These are phyloP conservation scores for Thumatha senex DNA, from an alignment of 2,888 invertebrate species.

Conservation along the genomic window DNA sequence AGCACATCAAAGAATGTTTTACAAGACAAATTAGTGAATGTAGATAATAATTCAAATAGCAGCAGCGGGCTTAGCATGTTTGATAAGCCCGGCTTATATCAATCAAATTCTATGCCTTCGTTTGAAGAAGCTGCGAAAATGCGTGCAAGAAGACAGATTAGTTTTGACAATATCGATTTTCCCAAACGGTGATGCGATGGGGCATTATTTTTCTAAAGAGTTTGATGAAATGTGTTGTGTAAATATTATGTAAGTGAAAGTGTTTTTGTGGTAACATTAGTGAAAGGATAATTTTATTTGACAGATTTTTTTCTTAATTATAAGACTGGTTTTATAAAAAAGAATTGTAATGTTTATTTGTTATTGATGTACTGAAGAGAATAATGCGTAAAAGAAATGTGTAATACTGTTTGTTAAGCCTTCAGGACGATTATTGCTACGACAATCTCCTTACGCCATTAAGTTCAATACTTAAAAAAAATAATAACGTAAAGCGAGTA, in stretches of 20 bases:
- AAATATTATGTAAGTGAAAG: conserved; percentile 24
- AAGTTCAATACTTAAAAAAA: too few relatives aligned
- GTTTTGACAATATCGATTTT: conserved; percentile 82
- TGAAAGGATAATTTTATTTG: too few relatives aligned
- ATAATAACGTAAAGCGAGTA: too few relatives aligned
- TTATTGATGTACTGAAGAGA: too few relatives aligned
- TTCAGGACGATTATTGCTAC: too few relatives aligned
- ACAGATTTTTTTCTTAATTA: too few relatives aligned
- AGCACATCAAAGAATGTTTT: conserved; percentile 69
- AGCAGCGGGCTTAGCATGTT: conserved; percentile 60
- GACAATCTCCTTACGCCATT: too few relatives aligned
- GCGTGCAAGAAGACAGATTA: conserved; percentile 84
- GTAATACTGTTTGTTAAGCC: too few relatives aligned
- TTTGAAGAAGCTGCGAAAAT: conserved; percentile 76
- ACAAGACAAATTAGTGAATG: conserved; percentile 76
- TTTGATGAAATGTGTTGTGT: conserved; percentile 13
- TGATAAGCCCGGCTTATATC: conserved; percentile 63
- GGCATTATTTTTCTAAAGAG: conserved; percentile 5
- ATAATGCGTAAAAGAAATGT: too few relatives aligned
- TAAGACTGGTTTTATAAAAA: too few relatives aligned
- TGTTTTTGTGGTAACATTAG: conserved; percentile 10
- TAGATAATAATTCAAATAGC: conserved; percentile 67
- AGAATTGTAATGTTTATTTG: too few relatives aligned
- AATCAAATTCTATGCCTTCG: conserved; percentile 73
- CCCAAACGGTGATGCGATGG: conserved; percentile 68